Evolutionary conservation across 2,888 invertebrate species (phyloP).

Genomic region (Luperina testacea): DNA sequence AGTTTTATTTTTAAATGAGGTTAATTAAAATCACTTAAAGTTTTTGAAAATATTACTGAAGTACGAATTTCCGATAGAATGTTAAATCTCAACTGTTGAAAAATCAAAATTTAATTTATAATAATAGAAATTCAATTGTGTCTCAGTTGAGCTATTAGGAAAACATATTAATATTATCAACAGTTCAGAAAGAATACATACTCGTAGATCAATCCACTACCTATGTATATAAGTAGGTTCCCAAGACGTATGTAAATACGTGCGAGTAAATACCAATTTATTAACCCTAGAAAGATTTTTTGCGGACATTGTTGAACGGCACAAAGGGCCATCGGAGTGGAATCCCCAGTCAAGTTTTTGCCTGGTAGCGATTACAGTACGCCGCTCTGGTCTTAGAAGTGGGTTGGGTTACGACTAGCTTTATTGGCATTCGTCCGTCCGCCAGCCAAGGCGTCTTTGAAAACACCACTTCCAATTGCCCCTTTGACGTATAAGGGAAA

Average conservation of each 20-base stretch:
- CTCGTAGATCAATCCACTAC: background rate
- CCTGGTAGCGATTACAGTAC: slow-evolving; percentile 81
- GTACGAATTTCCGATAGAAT: background rate
- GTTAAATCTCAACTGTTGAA: slow-evolving; percentile 2
- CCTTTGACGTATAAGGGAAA: slow-evolving; percentile 71
- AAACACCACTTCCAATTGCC: slow-evolving; percentile 72
- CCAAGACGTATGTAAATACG: background rate
- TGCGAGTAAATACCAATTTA: slow-evolving; percentile 3
- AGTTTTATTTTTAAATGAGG: slow-evolving; percentile 42
- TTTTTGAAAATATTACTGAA: slow-evolving; percentile 3
- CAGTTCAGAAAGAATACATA: background rate
- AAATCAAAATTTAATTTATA: too few relatives aligned
- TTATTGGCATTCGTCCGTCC: slow-evolving; percentile 76
- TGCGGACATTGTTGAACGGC: slow-evolving; percentile 70
- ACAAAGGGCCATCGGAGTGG: slow-evolving; percentile 63
- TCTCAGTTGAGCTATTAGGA: too few relatives aligned
- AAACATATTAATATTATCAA: background rate
- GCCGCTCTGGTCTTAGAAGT: slow-evolving; percentile 76
- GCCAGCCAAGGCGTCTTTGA: slow-evolving; percentile 71
- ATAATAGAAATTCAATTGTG: too few relatives aligned
- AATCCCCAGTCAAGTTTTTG: slow-evolving; percentile 80
- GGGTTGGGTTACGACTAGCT: slow-evolving; percentile 79
- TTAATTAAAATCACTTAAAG: slow-evolving; percentile 42
- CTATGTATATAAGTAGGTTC: background rate
- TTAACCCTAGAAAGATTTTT: slow-evolving; percentile 34